Percentiles rank a stretch among this genome's conserved stretches.
Conservation (phyloP, 1,140 invertebrate species). For the Drosophila ambigua region DNA sequence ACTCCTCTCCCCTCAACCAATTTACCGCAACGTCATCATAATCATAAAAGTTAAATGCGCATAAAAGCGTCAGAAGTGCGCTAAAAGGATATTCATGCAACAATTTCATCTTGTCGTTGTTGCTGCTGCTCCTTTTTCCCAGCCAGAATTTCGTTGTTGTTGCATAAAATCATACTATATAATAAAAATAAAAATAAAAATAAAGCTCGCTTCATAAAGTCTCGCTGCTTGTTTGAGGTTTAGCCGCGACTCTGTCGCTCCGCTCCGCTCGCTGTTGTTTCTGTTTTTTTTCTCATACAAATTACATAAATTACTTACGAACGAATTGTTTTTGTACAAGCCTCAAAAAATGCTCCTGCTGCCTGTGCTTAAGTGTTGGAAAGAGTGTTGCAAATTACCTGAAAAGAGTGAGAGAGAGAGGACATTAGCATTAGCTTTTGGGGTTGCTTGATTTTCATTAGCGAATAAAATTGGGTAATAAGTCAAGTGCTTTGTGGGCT, state of each 20-base stretch:
- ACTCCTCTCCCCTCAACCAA: constrained; percentile 19
- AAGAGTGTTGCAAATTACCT: constrained; percentile 56
- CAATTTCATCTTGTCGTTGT: constrained; percentile 19
- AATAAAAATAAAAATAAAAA: constrained; percentile 66
- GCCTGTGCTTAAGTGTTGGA: no score
- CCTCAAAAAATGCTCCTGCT: constrained; percentile 2
- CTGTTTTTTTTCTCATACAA: constrained; percentile 43
- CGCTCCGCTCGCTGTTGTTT: no score
- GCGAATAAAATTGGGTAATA: constrained; percentile 9
- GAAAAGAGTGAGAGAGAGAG: constrained; percentile 37
- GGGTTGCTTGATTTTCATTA: background rate
- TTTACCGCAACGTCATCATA: constrained; percentile 59
- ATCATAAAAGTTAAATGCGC: constrained; percentile 64
- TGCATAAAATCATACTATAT: constrained; percentile 16
- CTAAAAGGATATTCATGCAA: constrained; percentile 62
- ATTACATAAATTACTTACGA: constrained; percentile 62
- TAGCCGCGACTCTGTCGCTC: background rate
- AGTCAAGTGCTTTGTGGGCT: constrained; percentile 13
- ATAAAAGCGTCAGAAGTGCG: constrained; percentile 59
- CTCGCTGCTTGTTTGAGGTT: constrained; percentile 48
- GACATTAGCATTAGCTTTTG: constrained; percentile 16
- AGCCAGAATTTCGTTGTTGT: constrained; percentile 4
- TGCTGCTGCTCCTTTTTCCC: background rate
- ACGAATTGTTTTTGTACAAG: constrained; percentile 46
- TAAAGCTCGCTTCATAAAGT: constrained; percentile 59